Base-by-base conservation (phyloP, 1,140 invertebrate genomes). In the Probaryconus sp. region DNA sequence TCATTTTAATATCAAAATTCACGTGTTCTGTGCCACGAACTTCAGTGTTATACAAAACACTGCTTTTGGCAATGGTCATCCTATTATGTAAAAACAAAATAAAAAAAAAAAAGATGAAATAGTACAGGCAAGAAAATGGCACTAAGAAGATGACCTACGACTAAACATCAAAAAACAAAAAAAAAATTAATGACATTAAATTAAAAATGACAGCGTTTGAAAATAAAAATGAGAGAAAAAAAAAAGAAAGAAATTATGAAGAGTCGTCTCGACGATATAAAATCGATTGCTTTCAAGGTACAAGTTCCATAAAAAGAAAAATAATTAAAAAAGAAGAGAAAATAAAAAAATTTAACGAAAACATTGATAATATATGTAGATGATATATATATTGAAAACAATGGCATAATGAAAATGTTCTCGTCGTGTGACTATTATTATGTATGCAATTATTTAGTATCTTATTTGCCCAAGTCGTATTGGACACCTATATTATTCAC, bases 401-500 rank as follows among this genome's bases (percentile, higher is more conserved):
- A 61, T 55, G 51, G 28, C 43, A 63, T 50, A 40, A 64, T 58
- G 43, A 61, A 65, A 67, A 61, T 60, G 63, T 69, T 77, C 58
- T 72, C 61, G 42, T 58, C 68, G 58, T 63, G 70, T 68, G 69
- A 77, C 60, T 74, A 70, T 61, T 55, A 69, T 70, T 74, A 65
- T 43, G 31, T 58, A 53, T 45, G 30, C 37, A 42, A 53, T 72
- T 64, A 51, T 61, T 69, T 63, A 51, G 26, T 33, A 38, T 73
- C 63, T 84, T 90, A 90, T 84, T 91, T 91, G 76, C 90, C 90
- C 75, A 90, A 81, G 58, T 87, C 87, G 72, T 88, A 84, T 77
- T 90, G 87, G 82, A 87, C 89, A 14, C 85, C 86, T 86, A 90
- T 88, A 81, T 89, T 91, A 90, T 91, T 92, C 87, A 92, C 90